A percentile compares a stretch with the other conserved stretches of the same genome.
Conservation (phyloP, 2,113 vertebrate genomes). For the Forbesichthys papilliferus region DNA sequence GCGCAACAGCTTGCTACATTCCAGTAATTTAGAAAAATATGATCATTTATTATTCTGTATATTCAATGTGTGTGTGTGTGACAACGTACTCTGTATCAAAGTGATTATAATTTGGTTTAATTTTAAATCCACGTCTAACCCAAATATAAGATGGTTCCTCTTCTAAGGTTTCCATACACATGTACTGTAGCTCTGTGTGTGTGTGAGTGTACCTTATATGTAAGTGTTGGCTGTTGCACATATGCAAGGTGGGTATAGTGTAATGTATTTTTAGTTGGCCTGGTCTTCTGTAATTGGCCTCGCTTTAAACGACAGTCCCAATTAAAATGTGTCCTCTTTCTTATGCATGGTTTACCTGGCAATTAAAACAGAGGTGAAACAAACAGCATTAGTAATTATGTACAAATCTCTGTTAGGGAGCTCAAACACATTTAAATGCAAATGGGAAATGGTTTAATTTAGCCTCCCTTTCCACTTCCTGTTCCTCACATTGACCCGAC, state of each 20-base stretch:
- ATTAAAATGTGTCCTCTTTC: conserved; percentile 40
- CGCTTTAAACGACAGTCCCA: conserved; percentile 48
- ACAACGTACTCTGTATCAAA: neutral
- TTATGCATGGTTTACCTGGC: conserved; percentile 41
- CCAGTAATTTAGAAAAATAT: conserved; percentile 40
- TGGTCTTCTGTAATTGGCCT: conserved; percentile 48
- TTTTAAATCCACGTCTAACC: conserved; percentile 39
- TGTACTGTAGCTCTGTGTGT: neutral
- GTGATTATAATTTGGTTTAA: conserved; percentile 48
- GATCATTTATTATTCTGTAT: no score
- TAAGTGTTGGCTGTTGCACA: neutral
- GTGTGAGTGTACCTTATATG: neutral
- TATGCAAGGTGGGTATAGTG: neutral
- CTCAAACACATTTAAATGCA: conserved; percentile 76
- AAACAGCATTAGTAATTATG: conserved; percentile 58
- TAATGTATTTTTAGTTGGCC: conserved; percentile 27
- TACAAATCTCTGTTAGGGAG: conserved; percentile 30
- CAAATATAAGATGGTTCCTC: conserved; percentile 40
- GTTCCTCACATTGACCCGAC: conserved; percentile 18
- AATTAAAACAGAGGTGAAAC: conserved; percentile 60
- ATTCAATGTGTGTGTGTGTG: conserved; percentile 3
- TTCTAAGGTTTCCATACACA: neutral
- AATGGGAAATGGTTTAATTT: conserved; percentile 54
- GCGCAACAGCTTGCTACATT: conserved; percentile 33
- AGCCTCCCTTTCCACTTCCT: conserved; percentile 9